These are phyloP conservation scores for Polypedilum vanderplanki DNA, from an alignment of 1,140 invertebrate genomes.

Conservation along the genomic window DNA sequence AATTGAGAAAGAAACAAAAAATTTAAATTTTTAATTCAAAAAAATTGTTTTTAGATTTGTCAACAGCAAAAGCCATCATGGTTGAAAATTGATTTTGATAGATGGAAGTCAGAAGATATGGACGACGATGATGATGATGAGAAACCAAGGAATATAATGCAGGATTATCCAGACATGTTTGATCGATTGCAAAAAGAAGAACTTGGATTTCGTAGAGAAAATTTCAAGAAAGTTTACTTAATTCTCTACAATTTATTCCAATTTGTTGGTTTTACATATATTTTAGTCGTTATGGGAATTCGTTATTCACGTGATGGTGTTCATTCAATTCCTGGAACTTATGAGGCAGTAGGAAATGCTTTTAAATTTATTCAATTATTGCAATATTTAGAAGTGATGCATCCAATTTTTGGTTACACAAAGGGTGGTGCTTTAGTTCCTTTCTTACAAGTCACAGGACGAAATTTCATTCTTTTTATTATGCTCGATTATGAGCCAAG, in stretches of 20 bases:
- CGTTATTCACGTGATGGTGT: conserved; percentile 65
- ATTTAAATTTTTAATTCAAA: not conserved
- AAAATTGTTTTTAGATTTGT: not conserved
- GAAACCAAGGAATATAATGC: conserved; percentile 56
- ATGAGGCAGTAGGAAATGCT: conserved; percentile 66
- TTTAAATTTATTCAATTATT: conserved; percentile 77
- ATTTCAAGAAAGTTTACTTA: conserved; percentile 77
- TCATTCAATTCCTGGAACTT: conserved; percentile 66
- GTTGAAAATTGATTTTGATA: conserved; percentile 86
- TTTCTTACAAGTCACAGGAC: conserved; percentile 65
- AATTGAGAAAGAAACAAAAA: not conserved
- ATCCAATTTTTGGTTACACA: conserved; percentile 83
- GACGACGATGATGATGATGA: conserved; percentile 57
- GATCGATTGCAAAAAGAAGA: conserved; percentile 70
- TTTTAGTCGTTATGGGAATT: conserved; percentile 65
- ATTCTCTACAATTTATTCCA: conserved; percentile 87
- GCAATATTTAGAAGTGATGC: conserved; percentile 81
- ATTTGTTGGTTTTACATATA: conserved; percentile 78
- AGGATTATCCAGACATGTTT: conserved; percentile 71
- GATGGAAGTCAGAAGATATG: conserved; percentile 67
- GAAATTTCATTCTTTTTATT: conserved; percentile 71
- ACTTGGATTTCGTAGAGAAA: conserved; percentile 69
- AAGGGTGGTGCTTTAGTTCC: conserved; percentile 59
- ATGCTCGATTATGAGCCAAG: conserved; percentile 77
- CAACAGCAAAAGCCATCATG: conserved; percentile 76